Evolutionary conservation across 37 sponge, comb jelly and placozoan species (phyloP).

Genomic region (Hormiphora californensis): DNA sequence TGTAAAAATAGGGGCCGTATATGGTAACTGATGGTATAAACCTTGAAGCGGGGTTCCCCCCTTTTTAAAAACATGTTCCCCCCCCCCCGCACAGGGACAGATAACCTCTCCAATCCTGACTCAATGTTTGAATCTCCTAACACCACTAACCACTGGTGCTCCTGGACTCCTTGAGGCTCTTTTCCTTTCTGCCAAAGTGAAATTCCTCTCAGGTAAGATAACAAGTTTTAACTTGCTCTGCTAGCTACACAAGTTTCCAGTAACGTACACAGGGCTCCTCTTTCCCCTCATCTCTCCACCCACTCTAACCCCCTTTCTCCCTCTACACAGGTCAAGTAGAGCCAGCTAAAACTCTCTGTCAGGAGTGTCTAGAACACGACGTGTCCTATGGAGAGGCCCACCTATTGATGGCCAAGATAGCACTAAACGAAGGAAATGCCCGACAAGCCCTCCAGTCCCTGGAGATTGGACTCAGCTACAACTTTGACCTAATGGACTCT

Average conservation of each 20-base stretch:
- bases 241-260: background rate
- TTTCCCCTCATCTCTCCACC: background rate
- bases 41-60: background rate
- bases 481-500: conserved; percentile 72
- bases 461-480: conserved; percentile 78
- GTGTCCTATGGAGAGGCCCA: conserved; percentile 65
- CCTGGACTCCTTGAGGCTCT: conserved; percentile 67
- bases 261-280: too few species aligned
- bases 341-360: conserved; percentile 58
- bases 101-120: conserved; percentile 50
- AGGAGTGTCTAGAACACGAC: conserved; percentile 62
- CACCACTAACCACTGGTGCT: conserved; percentile 63
- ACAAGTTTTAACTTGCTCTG: too few species aligned
- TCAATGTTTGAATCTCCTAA: conserved; percentile 60
- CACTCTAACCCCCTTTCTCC: background rate
- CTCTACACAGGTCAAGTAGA: conserved; percentile 63
- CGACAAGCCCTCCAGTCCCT: conserved; percentile 59
- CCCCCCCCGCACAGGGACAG: conserved; percentile 54
- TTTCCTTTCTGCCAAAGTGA: conserved; percentile 77
- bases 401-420: conserved; percentile 73
- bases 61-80: background rate
- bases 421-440: conserved; percentile 61
- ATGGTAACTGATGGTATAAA: too few species aligned
- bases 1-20: too few species aligned
- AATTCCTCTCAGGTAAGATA: conserved; percentile 73